Evolutionary conservation across 2,797 vertebrate genomes (phyloP).

Genomic region (Philypnodon macrostomus): DNA sequence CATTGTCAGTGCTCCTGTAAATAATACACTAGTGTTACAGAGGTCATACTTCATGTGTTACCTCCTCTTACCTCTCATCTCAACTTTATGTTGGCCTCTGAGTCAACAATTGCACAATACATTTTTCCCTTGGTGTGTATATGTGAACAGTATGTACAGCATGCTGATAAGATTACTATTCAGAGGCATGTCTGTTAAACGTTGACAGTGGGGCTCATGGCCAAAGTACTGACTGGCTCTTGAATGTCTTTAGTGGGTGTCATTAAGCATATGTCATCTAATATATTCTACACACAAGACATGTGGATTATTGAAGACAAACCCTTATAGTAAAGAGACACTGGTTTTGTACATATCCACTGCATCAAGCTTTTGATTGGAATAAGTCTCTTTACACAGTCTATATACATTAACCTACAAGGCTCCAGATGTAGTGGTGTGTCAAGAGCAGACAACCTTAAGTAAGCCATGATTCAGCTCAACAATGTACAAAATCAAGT

Average conservation of each 20-base stretch:
- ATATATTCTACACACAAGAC: too few species aligned
- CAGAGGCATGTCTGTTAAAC: neutral
- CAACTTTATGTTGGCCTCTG: constrained; percentile 8
- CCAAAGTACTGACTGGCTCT: neutral
- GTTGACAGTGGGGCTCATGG: constrained; percentile 10
- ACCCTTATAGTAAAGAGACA: too few species aligned
- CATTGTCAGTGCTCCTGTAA: too few species aligned
- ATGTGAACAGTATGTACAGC: neutral
- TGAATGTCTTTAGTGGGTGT: too few species aligned
- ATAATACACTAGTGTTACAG: neutral
- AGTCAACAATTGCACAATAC: neutral
- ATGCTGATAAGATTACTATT: constrained; percentile 47
- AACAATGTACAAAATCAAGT: neutral
- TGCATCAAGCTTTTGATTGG: too few species aligned
- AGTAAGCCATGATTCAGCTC: neutral
- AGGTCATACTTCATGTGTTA: neutral
- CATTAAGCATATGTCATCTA: too few species aligned
- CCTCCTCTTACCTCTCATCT: constrained; percentile 10
- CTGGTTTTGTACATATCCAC: too few species aligned
- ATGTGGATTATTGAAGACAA: too few species aligned
- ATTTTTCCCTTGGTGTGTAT: constrained; percentile 12
- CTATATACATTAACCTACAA: too few species aligned
- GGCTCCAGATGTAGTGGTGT: too few species aligned
- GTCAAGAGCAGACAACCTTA: too few species aligned
- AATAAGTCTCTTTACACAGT: too few species aligned